A percentile compares a stretch with the other conserved stretches of the same genome.
These are phyloP conservation scores for Halocaridina rubra DNA, from an alignment of 2,888 invertebrate species.

Conservation along the genomic window DNA sequence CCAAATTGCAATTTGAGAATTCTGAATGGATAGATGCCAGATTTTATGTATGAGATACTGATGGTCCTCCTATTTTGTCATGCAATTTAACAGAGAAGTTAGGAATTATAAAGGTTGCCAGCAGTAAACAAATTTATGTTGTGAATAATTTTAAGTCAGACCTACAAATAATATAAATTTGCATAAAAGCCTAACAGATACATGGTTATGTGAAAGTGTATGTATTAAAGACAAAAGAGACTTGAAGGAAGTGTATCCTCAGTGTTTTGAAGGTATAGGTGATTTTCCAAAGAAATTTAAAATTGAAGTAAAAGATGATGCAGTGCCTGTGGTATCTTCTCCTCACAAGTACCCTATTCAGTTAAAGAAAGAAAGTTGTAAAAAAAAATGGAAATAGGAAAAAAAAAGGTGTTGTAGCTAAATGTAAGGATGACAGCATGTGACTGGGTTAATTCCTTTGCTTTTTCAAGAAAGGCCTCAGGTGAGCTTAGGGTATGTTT, in stretches of 20 bases:
- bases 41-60: background rate
- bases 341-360: background rate
- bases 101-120: background rate
- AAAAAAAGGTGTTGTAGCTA: too few species aligned
- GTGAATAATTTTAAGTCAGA: background rate
- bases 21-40: background rate
- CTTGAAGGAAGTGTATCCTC: background rate
- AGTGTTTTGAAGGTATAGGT: background rate
- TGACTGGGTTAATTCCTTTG: background rate
- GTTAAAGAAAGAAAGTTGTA: background rate
- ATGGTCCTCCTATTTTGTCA: background rate
- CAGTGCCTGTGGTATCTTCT: background rate
- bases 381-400: background rate
- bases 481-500: background rate
- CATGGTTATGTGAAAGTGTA: too few species aligned
- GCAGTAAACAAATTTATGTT: background rate
- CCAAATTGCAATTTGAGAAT: background rate
- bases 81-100: too few species aligned
- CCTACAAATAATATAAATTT: too few species aligned
- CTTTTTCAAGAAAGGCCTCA: background rate
- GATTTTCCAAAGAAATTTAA: background rate
- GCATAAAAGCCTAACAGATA: too few species aligned
- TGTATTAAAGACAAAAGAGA: background rate
- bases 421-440: background rate
- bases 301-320: background rate